Conservation (phyloP, 2,888 invertebrate genomes). For the Beris chalybata region DNA sequence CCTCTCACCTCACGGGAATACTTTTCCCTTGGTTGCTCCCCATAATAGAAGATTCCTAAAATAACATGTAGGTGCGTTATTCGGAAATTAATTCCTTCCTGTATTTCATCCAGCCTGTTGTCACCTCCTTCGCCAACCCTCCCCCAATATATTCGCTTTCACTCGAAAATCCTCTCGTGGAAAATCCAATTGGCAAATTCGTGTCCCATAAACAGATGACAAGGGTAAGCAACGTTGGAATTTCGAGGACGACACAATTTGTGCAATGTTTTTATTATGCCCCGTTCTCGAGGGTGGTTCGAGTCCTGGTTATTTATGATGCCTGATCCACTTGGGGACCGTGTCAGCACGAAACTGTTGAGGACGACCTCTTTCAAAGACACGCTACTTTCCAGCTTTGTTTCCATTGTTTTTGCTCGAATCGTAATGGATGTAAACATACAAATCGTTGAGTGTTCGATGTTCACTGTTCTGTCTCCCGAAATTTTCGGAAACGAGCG, state of each 20-base stretch:
- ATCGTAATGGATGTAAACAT: not conserved
- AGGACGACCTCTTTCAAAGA: not conserved
- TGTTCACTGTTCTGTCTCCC: too few relatives aligned
- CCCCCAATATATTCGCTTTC: conserved; percentile 4
- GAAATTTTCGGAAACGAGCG: too few relatives aligned
- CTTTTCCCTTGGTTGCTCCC: not conserved
- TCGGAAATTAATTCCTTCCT: too few relatives aligned
- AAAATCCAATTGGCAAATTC: conserved; percentile 30
- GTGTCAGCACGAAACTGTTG: conserved; percentile 16
- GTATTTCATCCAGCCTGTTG: too few relatives aligned
- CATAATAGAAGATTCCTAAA: not conserved
- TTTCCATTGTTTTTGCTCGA: conserved; percentile 2
- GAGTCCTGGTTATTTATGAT: not conserved
- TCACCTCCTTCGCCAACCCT: not conserved
- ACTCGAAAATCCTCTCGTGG: not conserved
- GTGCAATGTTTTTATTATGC: conserved; percentile 1
- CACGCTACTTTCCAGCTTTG: not conserved
- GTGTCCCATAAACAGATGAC: conserved; percentile 26
- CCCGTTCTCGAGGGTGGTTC: not conserved
- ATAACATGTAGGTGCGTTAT: not conserved
- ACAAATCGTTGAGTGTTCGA: too few relatives aligned
- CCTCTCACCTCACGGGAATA: too few relatives aligned
- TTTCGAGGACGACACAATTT: conserved; percentile 14
- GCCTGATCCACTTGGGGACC: conserved; percentile 4
- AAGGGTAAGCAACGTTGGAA: conserved; percentile 20